These are phyloP conservation scores for Rhopalosiphum padi DNA, from an alignment of 1,140 invertebrate species.

Conservation along the genomic window DNA sequence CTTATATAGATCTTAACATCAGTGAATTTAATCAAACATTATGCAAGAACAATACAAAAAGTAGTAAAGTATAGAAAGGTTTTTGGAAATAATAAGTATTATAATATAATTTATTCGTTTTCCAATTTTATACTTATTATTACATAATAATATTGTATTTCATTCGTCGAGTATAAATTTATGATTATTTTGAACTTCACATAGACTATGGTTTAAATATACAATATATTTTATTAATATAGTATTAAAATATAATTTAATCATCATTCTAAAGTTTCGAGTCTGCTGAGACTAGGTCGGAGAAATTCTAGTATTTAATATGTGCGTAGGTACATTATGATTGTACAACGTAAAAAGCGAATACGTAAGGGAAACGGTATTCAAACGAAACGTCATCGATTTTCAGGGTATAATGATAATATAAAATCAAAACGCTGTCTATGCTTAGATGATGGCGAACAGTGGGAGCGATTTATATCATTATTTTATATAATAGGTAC, in stretches of 20 bases:
- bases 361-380: not conserved
- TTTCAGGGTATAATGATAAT: not conserved
- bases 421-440: not conserved
- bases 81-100: not conserved
- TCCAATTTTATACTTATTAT: not conserved
- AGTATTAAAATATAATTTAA: not conserved
- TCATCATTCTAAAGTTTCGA: not conserved
- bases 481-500: not conserved
- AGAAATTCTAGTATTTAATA: not conserved
- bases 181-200: not conserved
- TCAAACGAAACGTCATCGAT: not conserved
- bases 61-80: not conserved
- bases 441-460: conserved; percentile 1
- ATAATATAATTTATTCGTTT: not conserved
- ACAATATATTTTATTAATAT: not conserved
- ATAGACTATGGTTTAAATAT: not conserved
- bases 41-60: not conserved
- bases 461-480: not conserved
- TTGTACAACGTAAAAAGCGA: not conserved
- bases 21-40: not conserved
- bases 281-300: not conserved
- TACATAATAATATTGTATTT: not conserved
- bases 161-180: not conserved
- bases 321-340: not conserved
- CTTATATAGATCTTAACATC: not conserved